Percentiles rank a stretch among this genome's conserved stretches.
These are phyloP conservation scores for Rhabditoides inermis DNA, from an alignment of 2,888 invertebrate species.

Conservation along the genomic window DNA sequence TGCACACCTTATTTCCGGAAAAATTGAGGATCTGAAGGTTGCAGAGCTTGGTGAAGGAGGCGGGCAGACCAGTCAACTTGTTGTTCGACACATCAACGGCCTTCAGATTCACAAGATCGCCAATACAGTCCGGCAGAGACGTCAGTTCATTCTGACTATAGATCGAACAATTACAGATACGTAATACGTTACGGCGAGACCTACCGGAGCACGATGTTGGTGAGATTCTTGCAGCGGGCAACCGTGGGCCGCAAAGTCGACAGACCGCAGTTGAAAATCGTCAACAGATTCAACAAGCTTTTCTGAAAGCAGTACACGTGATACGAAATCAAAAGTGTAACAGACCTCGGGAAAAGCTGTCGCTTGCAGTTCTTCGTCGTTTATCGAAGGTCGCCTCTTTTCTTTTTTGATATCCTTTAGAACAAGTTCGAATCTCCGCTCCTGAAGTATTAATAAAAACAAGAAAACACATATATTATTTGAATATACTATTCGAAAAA, in stretches of 20 bases:
- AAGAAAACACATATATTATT: too few species aligned
- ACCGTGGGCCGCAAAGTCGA: neutral
- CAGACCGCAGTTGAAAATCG: neutral
- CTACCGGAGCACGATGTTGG: too few species aligned
- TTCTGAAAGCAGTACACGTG: neutral
- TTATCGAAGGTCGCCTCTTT: neutral
- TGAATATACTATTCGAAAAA: too few species aligned
- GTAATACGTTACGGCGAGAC: too few species aligned
- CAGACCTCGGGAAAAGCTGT: conserved; percentile 4
- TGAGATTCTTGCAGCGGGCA: neutral
- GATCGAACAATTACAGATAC: too few species aligned
- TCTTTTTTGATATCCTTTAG: conserved; percentile 4
- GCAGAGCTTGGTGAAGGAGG: conserved; percentile 12
- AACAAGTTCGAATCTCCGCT: conserved; percentile 10
- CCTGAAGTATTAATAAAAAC: too few species aligned
- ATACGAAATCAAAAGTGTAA: neutral
- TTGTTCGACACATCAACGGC: conserved; percentile 29
- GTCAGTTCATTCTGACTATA: too few species aligned
- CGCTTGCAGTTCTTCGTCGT: conserved; percentile 5
- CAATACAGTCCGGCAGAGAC: conserved; percentile 1
- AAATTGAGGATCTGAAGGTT: conserved; percentile 30
- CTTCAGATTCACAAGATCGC: conserved; percentile 15
- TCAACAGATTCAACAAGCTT: neutral
- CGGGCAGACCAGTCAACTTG: conserved; percentile 17
- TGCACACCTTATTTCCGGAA: conserved; percentile 17